Percentiles rank a stretch among this genome's conserved stretches.
These are phyloP conservation scores for Tromatobia lineatoria DNA, from an alignment of 2,888 invertebrate species.

Conservation along the genomic window DNA sequence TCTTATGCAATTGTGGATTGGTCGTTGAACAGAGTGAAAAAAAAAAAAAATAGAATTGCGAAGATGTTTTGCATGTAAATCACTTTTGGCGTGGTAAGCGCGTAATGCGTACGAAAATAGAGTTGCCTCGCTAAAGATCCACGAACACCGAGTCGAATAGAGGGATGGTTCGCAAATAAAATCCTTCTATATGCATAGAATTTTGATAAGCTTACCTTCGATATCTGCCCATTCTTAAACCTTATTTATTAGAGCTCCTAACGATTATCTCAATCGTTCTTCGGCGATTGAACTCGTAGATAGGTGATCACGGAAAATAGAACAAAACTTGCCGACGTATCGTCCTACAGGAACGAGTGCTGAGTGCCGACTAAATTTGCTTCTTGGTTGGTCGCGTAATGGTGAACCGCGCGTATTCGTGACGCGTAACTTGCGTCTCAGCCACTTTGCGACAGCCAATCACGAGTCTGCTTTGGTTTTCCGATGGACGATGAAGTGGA, in stretches of 20 bases:
- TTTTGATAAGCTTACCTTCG: slow-evolving; percentile 72
- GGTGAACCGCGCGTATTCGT: slow-evolving; percentile 10
- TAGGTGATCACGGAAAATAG: slow-evolving; percentile 7
- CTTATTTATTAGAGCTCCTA: not conserved
- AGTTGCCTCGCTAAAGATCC: slow-evolving; percentile 2
- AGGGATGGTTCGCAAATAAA: slow-evolving; percentile 21
- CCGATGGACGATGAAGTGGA: not conserved
- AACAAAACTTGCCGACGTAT: not conserved
- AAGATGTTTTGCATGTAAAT: not conserved
- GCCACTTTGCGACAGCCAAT: not conserved
- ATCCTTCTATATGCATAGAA: not conserved
- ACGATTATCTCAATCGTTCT: not conserved
- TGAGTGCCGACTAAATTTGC: slow-evolving; percentile 23
- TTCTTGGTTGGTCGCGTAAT: slow-evolving; percentile 7
- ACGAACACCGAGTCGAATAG: slow-evolving; percentile 4
- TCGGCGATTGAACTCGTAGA: not conserved
- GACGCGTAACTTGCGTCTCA: not conserved
- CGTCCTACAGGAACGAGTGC: not conserved
- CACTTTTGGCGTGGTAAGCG: not conserved
- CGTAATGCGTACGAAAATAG: slow-evolving; percentile 11
- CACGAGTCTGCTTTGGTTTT: not conserved
- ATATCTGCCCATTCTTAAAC: slow-evolving; percentile 75
- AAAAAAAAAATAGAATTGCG: not conserved
- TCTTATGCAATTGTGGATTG: slow-evolving; percentile 19
- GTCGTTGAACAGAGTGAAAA: not conserved